Evolutionary conservation across 2,797 vertebrate species (phyloP), one percentile per base, ranked within the genome.

Genomic region (Pseudomugil tenellus): DNA sequence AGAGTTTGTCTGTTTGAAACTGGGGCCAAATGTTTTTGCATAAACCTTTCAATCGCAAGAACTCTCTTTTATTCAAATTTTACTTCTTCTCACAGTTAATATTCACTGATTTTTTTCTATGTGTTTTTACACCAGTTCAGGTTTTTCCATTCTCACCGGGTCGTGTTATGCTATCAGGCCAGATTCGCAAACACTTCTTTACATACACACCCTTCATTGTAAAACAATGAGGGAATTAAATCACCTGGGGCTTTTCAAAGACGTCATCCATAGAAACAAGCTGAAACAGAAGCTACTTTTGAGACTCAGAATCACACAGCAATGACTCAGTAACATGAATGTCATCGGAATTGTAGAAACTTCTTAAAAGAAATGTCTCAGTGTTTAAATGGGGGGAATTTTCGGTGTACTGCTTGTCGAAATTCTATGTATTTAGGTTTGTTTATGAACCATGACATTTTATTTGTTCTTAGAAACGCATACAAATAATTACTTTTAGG

Each of bases 181-280:
- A 37, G n/a, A 61, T 65, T 62, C 49, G 26, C 46, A 49, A 54
- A 75, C 79, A 76, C 81, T 65, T 75, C 65, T 52, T 60, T 31
- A 17, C 63, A 55, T 78, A 76, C 80, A 88, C 67, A 51, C 82
- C 76, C 63, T 31, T 19, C 1, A 70, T 58, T 65, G 25, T 56
- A 75, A 72, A 70, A 1, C 0, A n/a, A 56, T 54, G 31, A 48
- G 49, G 51, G 62, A 62, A 70, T 46, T 58, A 64, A 26, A 63
- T 67, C 72, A 28, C 76, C 73, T 29, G 72, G 2, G 21, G 37
- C 25, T 17, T 53, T 76, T 29, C 6, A 41, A 8, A 63, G 55
- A 58, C 31, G 39, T 37, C 13, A 2, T 46, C 25, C 2, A n/a
- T 4, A 16, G 19, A 48, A 58, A 57, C 43, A 53, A 28, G 58